Evolutionary conservation across 2,888 invertebrate genomes (phyloP).

Genomic region (Stegophylla sp.): DNA sequence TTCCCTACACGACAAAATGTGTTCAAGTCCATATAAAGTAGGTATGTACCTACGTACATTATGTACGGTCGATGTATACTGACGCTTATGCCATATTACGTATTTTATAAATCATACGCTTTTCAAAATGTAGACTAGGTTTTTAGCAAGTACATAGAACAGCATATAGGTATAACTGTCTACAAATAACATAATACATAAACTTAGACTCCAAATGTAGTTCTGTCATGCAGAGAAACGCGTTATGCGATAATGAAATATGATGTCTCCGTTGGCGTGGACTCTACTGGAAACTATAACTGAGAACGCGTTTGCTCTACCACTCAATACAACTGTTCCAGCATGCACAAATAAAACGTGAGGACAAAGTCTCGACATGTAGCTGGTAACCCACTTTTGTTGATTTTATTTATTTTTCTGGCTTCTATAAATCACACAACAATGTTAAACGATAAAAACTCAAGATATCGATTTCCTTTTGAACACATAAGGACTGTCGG

Average conservation of each 20-base stretch:
- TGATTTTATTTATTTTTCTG: conserved; percentile 27
- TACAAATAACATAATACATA: neutral
- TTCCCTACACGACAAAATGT: neutral
- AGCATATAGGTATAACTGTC: neutral
- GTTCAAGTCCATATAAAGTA: neutral
- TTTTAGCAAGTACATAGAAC: neutral
- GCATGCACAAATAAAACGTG: neutral
- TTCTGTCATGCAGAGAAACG: conserved; percentile 12
- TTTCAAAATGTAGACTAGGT: neutral
- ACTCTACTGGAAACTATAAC: neutral
- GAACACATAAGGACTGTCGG: neutral
- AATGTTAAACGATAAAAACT: neutral
- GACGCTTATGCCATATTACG: no score
- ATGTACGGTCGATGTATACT: no score
- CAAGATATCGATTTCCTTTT: conserved; percentile 30
- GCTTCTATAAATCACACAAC: conserved; percentile 17
- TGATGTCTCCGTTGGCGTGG: neutral
- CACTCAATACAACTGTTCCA: neutral
- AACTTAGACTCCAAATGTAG: conserved; percentile 20
- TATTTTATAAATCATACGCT: neutral
- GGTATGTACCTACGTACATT: neutral
- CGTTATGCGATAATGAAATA: conserved; percentile 6
- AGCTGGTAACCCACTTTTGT: conserved; percentile 18
- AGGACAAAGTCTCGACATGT: neutral
- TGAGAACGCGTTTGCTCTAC: neutral